Conservation (phyloP, 2,888 invertebrate genomes). For the Arge pagana region DNA sequence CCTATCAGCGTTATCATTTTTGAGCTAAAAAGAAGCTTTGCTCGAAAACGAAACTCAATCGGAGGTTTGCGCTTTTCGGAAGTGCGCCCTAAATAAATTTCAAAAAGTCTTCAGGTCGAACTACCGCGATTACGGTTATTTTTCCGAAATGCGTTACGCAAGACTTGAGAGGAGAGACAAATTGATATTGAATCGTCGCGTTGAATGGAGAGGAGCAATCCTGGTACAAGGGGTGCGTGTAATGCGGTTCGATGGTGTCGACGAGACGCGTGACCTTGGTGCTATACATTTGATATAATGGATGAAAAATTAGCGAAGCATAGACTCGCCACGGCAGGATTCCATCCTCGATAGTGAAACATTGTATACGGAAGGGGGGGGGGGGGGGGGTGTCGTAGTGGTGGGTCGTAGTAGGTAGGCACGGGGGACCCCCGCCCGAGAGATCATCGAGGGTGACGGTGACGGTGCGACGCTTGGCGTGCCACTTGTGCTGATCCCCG, state of each 20-base stretch:
- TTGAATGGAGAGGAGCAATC: not conserved
- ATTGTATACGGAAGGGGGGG: not conserved
- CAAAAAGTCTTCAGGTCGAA: too few species aligned
- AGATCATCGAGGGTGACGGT: not conserved
- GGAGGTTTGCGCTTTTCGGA: too few species aligned
- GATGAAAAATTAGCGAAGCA: conserved; percentile 52
- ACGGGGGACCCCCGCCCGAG: not conserved
- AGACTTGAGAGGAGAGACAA: conserved; percentile 11
- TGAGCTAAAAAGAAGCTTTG: too few species aligned
- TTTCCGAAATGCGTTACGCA: too few species aligned
- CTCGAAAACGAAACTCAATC: too few species aligned
- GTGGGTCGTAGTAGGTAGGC: not conserved
- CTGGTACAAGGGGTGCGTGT: conserved; percentile 39
- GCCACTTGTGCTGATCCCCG: conserved; percentile 54
- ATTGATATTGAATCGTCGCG: conserved; percentile 11
- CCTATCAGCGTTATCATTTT: too few species aligned
- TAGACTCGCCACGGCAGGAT: conserved; percentile 28
- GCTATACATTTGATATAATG: conserved; percentile 32
- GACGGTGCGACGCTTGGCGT: not conserved
- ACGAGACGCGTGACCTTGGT: conserved; percentile 36
- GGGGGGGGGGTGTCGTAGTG: too few species aligned
- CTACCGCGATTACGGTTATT: too few species aligned
- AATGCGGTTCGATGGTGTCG: conserved; percentile 50
- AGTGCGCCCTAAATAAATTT: too few species aligned
- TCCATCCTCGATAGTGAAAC: too few species aligned